Conservation (phyloP, 2,797 vertebrate genomes). For the Molossus alvarezi region DNA sequence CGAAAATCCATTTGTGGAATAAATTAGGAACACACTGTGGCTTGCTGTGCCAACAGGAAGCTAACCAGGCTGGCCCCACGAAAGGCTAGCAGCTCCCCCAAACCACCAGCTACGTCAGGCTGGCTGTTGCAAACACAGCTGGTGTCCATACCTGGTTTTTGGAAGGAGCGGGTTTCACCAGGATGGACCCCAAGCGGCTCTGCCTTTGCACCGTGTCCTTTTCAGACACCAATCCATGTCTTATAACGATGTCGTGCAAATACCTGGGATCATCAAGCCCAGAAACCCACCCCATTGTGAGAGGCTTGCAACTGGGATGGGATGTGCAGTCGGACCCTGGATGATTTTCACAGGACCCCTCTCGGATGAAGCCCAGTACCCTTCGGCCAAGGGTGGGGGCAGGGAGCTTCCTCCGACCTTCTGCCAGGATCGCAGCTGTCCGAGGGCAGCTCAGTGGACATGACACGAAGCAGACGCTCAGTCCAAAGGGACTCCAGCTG, state of each 20-base stretch:
- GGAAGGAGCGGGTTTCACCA: constrained; percentile 6
- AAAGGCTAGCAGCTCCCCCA: neutral
- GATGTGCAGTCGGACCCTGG: neutral
- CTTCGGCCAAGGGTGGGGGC: neutral
- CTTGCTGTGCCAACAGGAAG: constrained; percentile 7
- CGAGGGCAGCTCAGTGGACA: constrained; percentile 75
- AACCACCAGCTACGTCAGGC: neutral
- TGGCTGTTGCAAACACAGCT: neutral
- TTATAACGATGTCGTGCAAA: constrained; percentile 71
- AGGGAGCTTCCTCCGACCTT: constrained; percentile 45
- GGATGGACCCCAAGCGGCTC: constrained; percentile 59
- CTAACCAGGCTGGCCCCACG: neutral
- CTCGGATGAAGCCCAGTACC: neutral
- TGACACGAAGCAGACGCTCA: accelerated
- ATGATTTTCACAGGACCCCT: neutral
- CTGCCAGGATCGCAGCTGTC: constrained; percentile 71
- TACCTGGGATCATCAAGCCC: constrained; percentile 52
- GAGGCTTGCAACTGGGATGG: neutral
- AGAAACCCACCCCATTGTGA: constrained; percentile 3
- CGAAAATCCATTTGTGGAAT: constrained; percentile 23
- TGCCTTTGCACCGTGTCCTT: constrained; percentile 17
- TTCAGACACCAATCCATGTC: constrained; percentile 63
- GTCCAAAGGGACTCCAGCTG: neutral
- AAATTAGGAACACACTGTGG: neutral
- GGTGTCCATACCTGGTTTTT: neutral